Evolutionary conservation across 2,888 invertebrate genomes (phyloP), one percentile per base, ranked within the genome.

Genomic region (Andricus quercusramuli): DNA sequence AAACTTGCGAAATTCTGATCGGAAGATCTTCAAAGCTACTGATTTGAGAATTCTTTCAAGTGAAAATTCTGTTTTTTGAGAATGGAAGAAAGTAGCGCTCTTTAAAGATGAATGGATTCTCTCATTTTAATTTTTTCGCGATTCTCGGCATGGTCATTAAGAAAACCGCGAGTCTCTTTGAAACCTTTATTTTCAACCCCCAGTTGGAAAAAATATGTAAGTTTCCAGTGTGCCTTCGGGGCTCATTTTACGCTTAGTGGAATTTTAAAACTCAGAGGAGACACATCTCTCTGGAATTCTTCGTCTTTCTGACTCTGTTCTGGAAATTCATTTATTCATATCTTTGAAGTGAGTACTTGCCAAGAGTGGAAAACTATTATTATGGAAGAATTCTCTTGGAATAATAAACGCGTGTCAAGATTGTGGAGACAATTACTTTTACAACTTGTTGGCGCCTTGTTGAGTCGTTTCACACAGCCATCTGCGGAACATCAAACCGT

Each of bases 311-410:
- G 17, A 25, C 64, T 22, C 64, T 29, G 6, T 29, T 64, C 84
- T 81, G 78, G 83, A 83, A 85, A 85, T 83, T 82, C 84, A 85
- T 85, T 85, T 83, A 85, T 85, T 85, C 84, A 85, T 82, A 82
- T 83, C 82, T 79, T 82, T 25, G 83, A 81, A 83, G 83, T 82
- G 78, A 83, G 80, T 83, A 83, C 83, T 84, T 84, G 83, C 83
- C 80, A 82, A 79, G 80, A 70, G 79, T 82, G 78, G 80, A 80
- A 81, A 80, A 83, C 80, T 81, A 84, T 84, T 84, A 82, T 84
- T 83, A 81, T 83, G 64, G 29, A 64, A 64, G 64, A 25, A 64
- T 64, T 64, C 29, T 64, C 64, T 64, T 2, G 17, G 29, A 15
- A 29, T 64, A 29, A 64, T 64, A 17, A 29, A 64, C 64, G 22